These are phyloP conservation scores for Syrphus vitripennis DNA, from an alignment of 2,888 invertebrate genomes.

Conservation along the genomic window DNA sequence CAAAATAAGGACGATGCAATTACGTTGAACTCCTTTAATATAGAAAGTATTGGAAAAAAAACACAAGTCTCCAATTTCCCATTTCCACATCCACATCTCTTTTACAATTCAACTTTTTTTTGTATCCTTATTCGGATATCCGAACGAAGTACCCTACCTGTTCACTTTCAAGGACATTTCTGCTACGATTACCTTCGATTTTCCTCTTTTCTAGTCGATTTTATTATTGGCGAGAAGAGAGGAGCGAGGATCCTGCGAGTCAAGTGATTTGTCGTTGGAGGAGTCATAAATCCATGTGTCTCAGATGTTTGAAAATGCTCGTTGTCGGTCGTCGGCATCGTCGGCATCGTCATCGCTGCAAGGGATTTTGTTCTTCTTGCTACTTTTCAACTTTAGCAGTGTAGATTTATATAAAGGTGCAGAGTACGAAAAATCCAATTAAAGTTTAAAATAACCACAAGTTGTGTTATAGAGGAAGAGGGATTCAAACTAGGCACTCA, in stretches of 20 bases:
- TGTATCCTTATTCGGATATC: constrained; percentile 27
- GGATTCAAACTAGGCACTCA: neutral
- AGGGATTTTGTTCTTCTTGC: neutral
- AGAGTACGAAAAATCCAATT: constrained; percentile 56
- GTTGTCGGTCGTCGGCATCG: too few species aligned
- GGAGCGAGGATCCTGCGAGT: neutral
- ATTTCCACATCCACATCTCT: too few species aligned
- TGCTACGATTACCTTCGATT: constrained; percentile 20
- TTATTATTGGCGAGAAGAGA: neutral
- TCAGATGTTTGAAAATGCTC: constrained; percentile 14
- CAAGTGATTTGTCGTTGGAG: constrained; percentile 28
- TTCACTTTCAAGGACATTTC: constrained; percentile 27
- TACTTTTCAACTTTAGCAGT: neutral
- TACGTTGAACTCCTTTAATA: constrained; percentile 2
- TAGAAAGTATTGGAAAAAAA: neutral
- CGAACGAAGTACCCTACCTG: neutral
- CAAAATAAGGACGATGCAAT: constrained; percentile 25
- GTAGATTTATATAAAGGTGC: neutral
- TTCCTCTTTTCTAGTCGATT: neutral
- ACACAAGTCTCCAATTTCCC: constrained; percentile 15
- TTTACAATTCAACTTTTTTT: constrained; percentile 3
- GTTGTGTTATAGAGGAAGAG: neutral
- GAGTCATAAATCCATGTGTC: constrained; percentile 30
- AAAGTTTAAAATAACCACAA: constrained; percentile 50
- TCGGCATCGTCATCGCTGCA: neutral